phyloP scores from a whole-genome alignment of 2,888 invertebrate species.

The Ditula angustiorana region DNA sequence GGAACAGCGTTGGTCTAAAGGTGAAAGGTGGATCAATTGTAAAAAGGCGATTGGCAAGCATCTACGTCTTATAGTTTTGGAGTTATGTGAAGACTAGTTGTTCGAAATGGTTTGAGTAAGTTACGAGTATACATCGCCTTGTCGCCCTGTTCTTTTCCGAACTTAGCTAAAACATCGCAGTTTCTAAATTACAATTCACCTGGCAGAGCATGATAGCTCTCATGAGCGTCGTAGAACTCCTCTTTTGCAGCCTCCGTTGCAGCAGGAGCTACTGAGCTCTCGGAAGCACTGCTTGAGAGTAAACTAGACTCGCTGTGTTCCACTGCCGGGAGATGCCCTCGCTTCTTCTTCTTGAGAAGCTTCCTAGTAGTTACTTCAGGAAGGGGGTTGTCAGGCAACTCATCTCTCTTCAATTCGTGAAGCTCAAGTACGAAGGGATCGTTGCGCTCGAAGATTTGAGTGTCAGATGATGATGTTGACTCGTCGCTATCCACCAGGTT shows the following conservation, averaged over 20 bases:
- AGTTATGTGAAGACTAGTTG: no score
- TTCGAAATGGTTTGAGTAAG: no score
- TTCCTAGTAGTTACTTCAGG: conserved; percentile 48
- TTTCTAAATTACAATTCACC: conserved; percentile 52
- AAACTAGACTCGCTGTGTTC: conserved; percentile 46
- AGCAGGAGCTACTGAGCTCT: conserved; percentile 44
- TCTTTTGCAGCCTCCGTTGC: conserved; percentile 52
- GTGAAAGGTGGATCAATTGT: no score
- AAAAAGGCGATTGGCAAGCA: no score
- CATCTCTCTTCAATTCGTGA: conserved; percentile 59
- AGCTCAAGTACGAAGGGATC: conserved; percentile 59
- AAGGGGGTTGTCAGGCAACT: conserved; percentile 37
- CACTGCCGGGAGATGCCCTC: conserved; percentile 22
- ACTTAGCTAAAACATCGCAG: no score
- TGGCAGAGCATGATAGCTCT: conserved; percentile 62
- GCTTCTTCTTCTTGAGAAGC: conserved; percentile 56
- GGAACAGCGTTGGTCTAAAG: no score
- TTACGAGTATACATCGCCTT: no score
- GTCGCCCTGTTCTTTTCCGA: no score
- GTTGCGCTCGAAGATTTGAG: conserved; percentile 48
- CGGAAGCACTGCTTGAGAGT: conserved; percentile 53
- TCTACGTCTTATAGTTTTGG: no score
- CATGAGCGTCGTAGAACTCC: conserved; percentile 70
- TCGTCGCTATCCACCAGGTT: conserved; percentile 53
- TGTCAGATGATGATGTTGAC: conserved; percentile 51